These are phyloP conservation scores for Sepioteuthis lessoniana DNA, from an alignment of 2,888 invertebrate species.

Conservation along the genomic window DNA sequence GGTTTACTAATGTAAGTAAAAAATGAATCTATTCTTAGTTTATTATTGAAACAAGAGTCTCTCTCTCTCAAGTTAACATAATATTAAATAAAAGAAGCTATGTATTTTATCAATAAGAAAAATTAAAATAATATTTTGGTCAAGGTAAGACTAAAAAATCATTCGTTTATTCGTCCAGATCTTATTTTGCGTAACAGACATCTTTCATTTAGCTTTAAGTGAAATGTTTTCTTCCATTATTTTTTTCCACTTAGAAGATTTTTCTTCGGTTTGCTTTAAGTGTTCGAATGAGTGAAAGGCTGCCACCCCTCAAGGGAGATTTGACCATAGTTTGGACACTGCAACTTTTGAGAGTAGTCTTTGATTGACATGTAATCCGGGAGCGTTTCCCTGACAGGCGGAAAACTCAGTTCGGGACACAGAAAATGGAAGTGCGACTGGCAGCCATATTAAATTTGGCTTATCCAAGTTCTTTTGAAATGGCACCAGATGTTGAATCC, in stretches of 20 bases:
- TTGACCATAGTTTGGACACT: background rate
- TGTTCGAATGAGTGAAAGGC: background rate
- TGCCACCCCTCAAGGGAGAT: background rate
- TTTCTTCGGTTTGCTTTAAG: background rate
- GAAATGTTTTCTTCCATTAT: background rate
- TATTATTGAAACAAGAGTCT: no score
- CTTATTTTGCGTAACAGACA: background rate
- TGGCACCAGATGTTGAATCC: background rate
- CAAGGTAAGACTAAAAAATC: background rate
- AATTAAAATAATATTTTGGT: background rate
- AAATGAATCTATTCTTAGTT: no score
- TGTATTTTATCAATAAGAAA: no score
- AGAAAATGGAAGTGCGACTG: background rate
- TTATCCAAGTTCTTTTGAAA: background rate
- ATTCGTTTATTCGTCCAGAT: background rate
- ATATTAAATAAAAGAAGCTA: no score
- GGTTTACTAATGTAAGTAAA: no score
- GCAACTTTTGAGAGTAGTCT: background rate
- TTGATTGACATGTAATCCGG: slow-evolving; percentile 1
- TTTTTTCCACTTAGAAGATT: background rate
- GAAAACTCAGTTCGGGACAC: background rate
- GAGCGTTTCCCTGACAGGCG: background rate
- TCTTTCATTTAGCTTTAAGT: background rate
- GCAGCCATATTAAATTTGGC: background rate
- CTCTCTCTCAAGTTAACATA: no score